Evolutionary conservation across 2,113 vertebrate species (phyloP).

Genomic region (Hipposideros armiger): DNA sequence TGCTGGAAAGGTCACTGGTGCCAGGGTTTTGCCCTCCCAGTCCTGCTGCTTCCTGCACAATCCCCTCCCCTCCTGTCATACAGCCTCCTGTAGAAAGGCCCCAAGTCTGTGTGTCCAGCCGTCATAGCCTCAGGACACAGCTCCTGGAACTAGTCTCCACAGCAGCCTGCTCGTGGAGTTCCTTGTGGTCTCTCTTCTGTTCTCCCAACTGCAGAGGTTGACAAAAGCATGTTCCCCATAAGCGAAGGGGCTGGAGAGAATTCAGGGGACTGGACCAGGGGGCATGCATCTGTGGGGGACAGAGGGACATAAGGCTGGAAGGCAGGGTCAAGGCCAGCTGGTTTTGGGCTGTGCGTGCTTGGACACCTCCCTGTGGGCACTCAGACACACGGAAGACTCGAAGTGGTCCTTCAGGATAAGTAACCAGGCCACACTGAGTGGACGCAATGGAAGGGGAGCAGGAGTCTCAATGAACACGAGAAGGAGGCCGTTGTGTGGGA

Average conservation of each 20-base stretch:
- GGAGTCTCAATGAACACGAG: background rate
- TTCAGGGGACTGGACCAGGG: background rate
- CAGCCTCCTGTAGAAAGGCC: background rate
- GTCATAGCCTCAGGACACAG: background rate
- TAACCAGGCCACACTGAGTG: background rate
- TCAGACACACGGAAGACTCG: background rate
- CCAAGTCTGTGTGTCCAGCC: background rate
- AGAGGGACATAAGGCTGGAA: background rate
- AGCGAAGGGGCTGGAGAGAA: background rate
- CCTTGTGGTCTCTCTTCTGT: background rate
- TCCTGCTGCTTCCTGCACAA: background rate
- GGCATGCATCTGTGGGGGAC: rapidly evolving
- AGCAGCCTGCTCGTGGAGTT: background rate
- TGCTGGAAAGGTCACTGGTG: background rate
- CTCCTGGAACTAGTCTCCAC: background rate
- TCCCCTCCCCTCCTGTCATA: rapidly evolving
- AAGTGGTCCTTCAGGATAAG: background rate
- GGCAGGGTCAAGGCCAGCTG: background rate
- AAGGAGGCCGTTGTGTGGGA: background rate
- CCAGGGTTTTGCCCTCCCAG: rapidly evolving
- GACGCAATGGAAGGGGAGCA: rapidly evolving
- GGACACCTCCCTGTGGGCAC: background rate
- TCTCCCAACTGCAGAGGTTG: background rate
- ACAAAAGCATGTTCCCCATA: background rate
- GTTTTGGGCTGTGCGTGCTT: background rate